Base-by-base conservation (phyloP, 2,888 invertebrate species). In the Acholoe squamosa region DNA sequence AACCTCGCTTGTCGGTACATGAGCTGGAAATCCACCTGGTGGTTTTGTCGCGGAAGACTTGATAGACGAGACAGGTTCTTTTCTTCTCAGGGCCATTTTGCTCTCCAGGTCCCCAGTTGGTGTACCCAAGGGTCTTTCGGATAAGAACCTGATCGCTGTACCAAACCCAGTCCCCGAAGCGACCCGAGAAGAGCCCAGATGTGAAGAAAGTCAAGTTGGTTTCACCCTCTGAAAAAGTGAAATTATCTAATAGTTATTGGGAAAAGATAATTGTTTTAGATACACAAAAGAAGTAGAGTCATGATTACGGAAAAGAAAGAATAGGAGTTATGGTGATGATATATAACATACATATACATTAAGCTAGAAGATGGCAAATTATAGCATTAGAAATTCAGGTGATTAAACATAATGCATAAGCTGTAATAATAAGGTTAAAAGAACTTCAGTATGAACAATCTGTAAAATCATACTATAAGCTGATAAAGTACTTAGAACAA, bases 1-100 rank as follows among this genome's bases (percentile, higher is more conserved):
- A 89, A 0, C 34, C 31, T 16, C 56, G 31, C 67, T 34, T 56
- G 31, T 67, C 89, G 25, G 19, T 56, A 31, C 89, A 89, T 22
- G 25, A 25, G 19, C 22, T 25, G 71, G 25, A 43, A 14, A 61
- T 34, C 89, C 89, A 89, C 19, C 28, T 61, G 61, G 56, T 54
- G n/a, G 89, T 89, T 34, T 89, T 89, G 67, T 89, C 61, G 3
- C 67, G 14, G 71, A 89, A 67, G 14, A 89, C 89, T 56, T 89
- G 89, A n/a, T 31, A 89, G 31, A 67, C 56, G 33, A 88, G 61
- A 28, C 54, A 84, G 10, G 22, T 84, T 10, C 43, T 1, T 43
- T 51, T 84, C 33, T 84, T 84, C 84, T 33, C 43, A 43, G 0
- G 33, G 84, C 84, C 84, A 10, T 0, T 33, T 34, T 33, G 3